These are phyloP conservation scores for Daubentonia madagascariensis DNA, from an alignment of 2,113 vertebrate species.

Conservation along the genomic window DNA sequence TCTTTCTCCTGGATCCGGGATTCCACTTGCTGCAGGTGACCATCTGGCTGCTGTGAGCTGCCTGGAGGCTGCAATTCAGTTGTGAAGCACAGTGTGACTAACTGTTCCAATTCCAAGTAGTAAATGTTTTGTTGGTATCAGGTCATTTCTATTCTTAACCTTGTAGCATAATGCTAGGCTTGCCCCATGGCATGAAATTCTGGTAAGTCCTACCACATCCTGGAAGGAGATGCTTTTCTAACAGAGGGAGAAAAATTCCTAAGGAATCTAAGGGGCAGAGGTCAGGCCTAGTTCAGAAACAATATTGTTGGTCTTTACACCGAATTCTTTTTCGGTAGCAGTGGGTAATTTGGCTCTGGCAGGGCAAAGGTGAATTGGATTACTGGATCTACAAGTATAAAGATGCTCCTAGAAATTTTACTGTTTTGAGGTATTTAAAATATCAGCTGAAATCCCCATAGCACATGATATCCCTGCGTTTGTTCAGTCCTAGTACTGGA, in stretches of 20 bases:
- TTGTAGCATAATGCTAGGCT: neutral
- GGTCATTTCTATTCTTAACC: constrained; percentile 25
- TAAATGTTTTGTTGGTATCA: neutral
- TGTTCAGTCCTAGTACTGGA: neutral
- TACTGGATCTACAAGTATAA: neutral
- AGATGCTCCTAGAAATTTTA: neutral
- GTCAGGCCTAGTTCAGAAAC: neutral
- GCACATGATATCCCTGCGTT: neutral
- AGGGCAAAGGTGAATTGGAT: neutral
- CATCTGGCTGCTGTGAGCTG: neutral
- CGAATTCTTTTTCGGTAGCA: neutral
- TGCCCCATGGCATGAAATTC: neutral
- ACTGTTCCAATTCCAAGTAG: neutral
- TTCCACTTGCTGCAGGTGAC: neutral
- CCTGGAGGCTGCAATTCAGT: neutral
- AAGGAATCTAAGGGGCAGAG: neutral
- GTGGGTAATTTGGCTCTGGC: neutral
- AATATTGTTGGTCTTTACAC: neutral
- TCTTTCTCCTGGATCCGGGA: neutral
- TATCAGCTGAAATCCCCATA: neutral
- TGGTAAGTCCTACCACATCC: neutral
- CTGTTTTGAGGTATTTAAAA: neutral
- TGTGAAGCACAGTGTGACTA: neutral
- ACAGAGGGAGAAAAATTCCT: neutral
- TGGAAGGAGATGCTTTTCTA: neutral